Conservation (phyloP, 2,113 vertebrate genomes). For the Cyprinodon tularosa region DNA sequence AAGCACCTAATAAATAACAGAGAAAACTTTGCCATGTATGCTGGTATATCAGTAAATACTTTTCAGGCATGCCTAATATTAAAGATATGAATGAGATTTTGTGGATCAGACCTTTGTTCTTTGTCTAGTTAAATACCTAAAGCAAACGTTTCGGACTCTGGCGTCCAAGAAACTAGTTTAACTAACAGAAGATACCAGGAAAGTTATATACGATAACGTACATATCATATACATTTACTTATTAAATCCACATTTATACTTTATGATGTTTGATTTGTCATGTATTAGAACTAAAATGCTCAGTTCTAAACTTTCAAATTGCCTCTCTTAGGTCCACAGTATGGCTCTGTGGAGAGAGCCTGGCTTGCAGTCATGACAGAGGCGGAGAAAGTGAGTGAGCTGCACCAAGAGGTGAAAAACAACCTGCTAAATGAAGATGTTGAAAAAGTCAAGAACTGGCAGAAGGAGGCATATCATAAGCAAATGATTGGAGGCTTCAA, state of each 20-base stretch:
- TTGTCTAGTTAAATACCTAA: too few species aligned
- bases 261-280: not conserved
- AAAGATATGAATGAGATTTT: too few species aligned
- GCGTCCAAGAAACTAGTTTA: too few species aligned
- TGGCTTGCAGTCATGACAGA: conserved; percentile 96
- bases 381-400: conserved; percentile 93
- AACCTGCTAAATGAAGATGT: conserved; percentile 89
- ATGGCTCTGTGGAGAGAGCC: conserved; percentile 93
- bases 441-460: conserved; percentile 98
- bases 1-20: too few species aligned
- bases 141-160: too few species aligned
- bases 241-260: not conserved
- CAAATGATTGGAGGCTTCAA: conserved; percentile 99
- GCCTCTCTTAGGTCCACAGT: conserved; percentile 87
- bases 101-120: too few species aligned
- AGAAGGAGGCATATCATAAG: conserved; percentile 98
- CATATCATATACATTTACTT: not conserved
- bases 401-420: conserved; percentile 97
- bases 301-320: not conserved
- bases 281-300: not conserved
- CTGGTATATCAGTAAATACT: too few species aligned
- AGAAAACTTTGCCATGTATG: too few species aligned
- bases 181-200: too few species aligned
- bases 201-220: too few species aligned
- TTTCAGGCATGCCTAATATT: too few species aligned